Base-by-base conservation (phyloP, 2,113 vertebrate species). In the Phalacrocorax carbo region DNA sequence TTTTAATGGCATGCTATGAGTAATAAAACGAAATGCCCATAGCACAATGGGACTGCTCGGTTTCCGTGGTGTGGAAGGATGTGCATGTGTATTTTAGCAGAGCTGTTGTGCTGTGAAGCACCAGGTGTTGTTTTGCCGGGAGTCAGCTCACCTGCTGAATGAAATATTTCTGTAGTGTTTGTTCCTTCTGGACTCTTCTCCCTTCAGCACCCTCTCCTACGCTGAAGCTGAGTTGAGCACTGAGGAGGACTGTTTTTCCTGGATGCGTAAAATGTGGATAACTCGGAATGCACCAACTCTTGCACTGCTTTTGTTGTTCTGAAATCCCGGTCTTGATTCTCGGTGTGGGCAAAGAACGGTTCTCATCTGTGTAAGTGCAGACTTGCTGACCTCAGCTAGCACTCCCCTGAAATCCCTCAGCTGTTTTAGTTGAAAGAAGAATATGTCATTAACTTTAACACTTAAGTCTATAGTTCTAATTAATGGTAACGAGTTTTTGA, bases 21-120 rank as follows among this genome's bases (percentile, higher is more conserved):
- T 65, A 87, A 27, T 34, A 57, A 75, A 9, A 8, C 12, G 5
- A 82, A 77, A 12, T 17, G 76, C 71, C 64, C 1, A 0, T 38
- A 34, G 85, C 60, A 22, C 57, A 36, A 0, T 20, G 0, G 0
- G 51, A 26, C 58, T 34, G 72, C 82, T 86, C 27, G 0, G 4
- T 82, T 68, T 64, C 73, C 3, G 1, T 57, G 65, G n/a, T 40
- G 61, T 0, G 0, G 80, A 15, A 82, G 71, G 69, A 58, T 4
- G n/a, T 32, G 57, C 18, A 9, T 8, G 5, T 0, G 4, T 42
- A 13, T 46, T 77, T 60, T 15, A 73, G 80, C 70, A 26, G 68
- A 51, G 77, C 65, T 84, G 38, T 65, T 38, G 90, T 70, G 66
- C 69, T 62, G 44, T 23, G 65, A 49, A 68, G 58, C 68, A 22